These are phyloP conservation scores for Cyanistes caeruleus DNA, from an alignment of 2,113 vertebrate genomes.

Conservation along the genomic window DNA sequence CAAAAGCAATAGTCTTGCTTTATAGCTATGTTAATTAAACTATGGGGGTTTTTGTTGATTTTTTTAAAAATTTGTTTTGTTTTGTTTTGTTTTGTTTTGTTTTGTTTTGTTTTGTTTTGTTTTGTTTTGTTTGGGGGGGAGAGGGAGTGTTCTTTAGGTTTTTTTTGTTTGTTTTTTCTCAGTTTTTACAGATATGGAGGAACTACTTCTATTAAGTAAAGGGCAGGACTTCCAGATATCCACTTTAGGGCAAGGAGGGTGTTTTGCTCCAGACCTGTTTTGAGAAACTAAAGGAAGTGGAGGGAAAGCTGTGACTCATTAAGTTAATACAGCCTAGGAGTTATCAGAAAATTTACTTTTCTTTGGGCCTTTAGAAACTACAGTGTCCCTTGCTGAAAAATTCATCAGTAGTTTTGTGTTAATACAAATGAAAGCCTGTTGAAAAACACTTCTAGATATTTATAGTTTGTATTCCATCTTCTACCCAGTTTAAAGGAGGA, in stretches of 20 bases:
- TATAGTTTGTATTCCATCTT: slow-evolving; percentile 8
- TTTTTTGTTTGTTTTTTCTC: neutral
- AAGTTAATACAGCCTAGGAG: neutral
- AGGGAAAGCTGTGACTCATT: neutral
- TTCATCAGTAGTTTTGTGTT: neutral
- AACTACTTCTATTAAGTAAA: neutral
- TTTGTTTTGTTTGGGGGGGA: neutral
- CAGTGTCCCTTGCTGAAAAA: neutral
- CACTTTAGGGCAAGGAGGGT: neutral
- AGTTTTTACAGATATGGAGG: neutral
- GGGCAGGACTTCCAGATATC: neutral
- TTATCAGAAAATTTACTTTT: neutral
- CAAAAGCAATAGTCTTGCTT: neutral
- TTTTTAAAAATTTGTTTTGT: neutral
- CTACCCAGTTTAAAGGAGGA: slow-evolving; percentile 3
- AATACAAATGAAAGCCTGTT: neutral
- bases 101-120: neutral
- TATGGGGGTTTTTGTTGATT: neutral
- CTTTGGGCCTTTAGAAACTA: neutral
- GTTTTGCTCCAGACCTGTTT: neutral
- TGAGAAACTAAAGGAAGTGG: neutral
- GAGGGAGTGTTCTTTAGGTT: neutral
- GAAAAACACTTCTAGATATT: neutral
- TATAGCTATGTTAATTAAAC: neutral
- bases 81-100: no score